Evolutionary conservation across 2,113 vertebrate species (phyloP).

Genomic region (Melierax canorus): DNA sequence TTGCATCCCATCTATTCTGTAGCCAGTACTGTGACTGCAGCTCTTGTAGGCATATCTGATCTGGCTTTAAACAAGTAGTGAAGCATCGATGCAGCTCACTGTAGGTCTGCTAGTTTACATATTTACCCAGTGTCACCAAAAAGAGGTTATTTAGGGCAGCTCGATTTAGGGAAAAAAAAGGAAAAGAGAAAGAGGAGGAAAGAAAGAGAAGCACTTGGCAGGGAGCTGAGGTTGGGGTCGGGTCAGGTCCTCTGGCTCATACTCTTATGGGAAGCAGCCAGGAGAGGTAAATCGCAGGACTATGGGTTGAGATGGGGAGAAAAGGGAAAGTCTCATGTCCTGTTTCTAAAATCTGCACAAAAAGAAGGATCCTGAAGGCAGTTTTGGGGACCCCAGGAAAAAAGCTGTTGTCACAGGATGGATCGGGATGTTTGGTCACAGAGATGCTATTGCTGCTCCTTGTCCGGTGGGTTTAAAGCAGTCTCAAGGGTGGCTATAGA

Average conservation of each 20-base stretch:
- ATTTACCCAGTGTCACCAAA: neutral
- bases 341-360: neutral
- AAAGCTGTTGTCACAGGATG: neutral
- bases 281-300: neutral
- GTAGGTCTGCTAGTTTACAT: neutral
- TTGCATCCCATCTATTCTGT: neutral
- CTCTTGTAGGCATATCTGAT: neutral
- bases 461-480: neutral
- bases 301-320: neutral
- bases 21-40: neutral
- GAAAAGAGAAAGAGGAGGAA: neutral
- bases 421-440: neutral
- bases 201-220: neutral
- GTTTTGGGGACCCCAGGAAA: neutral
- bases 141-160: neutral
- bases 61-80: neutral
- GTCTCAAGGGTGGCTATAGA: neutral
- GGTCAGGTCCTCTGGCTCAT: neutral
- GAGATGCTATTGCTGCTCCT: neutral
- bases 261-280: neutral
- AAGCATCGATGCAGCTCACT: neutral
- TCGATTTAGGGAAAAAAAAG: neutral
- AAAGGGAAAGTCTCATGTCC: neutral
- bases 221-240: fast-evolving
- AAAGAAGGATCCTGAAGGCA: neutral